These are phyloP conservation scores for Aegithalos caudatus DNA, from an alignment of 2,113 vertebrate genomes.

Conservation along the genomic window DNA sequence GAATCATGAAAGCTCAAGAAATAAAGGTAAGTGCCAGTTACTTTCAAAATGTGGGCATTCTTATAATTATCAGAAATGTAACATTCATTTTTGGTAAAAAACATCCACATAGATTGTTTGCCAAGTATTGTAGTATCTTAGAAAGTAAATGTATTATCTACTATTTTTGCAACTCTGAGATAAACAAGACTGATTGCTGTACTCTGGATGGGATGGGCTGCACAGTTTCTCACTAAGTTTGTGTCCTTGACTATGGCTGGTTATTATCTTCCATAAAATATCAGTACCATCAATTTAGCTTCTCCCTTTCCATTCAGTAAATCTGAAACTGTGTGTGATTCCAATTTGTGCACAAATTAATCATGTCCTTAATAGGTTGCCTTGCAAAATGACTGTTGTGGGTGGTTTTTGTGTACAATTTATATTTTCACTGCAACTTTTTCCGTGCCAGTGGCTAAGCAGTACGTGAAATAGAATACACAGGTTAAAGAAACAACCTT, in stretches of 20 bases:
- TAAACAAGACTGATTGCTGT: not conserved
- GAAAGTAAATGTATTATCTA: not conserved
- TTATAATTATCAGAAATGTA: not conserved
- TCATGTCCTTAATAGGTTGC: not conserved
- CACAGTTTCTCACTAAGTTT: not conserved
- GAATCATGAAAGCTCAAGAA: constrained; percentile 70
- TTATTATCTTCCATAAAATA: not conserved
- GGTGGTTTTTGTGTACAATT: not conserved
- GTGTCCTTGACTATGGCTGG: not conserved
- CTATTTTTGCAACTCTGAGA: not conserved
- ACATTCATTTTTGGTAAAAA: not conserved
- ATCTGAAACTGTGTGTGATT: not conserved
- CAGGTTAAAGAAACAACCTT: not conserved
- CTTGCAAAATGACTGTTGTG: not conserved
- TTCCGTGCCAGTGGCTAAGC: not conserved
- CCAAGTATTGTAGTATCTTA: not conserved
- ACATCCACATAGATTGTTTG: not conserved
- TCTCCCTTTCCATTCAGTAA: not conserved
- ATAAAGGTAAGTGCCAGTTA: constrained; percentile 70
- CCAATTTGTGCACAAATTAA: not conserved
- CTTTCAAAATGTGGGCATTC: not conserved
- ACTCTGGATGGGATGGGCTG: not conserved
- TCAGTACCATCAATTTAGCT: not conserved
- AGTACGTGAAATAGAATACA: not conserved
- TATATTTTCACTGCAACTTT: not conserved